Evolutionary conservation across 2,113 vertebrate genomes (phyloP).

Genomic region (Takifugu bimaculatus): DNA sequence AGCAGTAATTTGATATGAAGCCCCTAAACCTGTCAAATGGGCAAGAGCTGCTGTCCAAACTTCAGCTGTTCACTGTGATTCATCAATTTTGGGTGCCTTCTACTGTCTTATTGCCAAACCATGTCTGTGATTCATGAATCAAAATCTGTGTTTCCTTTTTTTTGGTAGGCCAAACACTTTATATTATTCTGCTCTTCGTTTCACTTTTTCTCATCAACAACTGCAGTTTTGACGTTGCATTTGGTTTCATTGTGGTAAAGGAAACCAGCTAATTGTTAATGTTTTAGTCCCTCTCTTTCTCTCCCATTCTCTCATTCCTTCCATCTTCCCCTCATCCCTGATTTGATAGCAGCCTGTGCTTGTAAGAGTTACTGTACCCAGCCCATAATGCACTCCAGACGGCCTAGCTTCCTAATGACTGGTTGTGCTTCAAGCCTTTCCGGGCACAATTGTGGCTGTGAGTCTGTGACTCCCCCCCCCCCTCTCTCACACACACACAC

Average conservation of each 20-base stretch:
- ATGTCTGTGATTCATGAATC: not conserved
- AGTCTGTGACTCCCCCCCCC: conserved; percentile 29
- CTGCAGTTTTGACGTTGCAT: too few species aligned
- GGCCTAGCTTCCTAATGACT: conserved; percentile 79
- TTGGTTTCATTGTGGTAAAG: not conserved
- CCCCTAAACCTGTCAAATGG: conserved; percentile 62
- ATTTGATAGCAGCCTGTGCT: conserved; percentile 72
- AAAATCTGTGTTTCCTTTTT: not conserved
- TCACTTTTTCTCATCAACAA: too few species aligned
- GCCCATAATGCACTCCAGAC: conserved; percentile 79
- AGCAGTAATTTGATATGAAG: conserved; percentile 59
- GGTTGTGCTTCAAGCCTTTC: conserved; percentile 77
- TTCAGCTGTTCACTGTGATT: conserved; percentile 35
- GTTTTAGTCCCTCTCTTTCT: conserved; percentile 11
- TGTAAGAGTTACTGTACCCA: conserved; percentile 75
- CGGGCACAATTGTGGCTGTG: conserved; percentile 72
- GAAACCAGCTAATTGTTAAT: conserved; percentile 1
- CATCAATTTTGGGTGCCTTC: too few species aligned
- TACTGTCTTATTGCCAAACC: not conserved
- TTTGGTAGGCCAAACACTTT: not conserved
- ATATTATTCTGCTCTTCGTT: too few species aligned
- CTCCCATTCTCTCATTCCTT: conserved; percentile 13
- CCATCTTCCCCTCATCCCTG: conserved; percentile 40
- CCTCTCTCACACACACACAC: conserved; percentile 16
- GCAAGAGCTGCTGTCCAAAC: conserved; percentile 62